A percentile compares a stretch with the other conserved stretches of the same genome.
Evolutionary conservation across 2,888 invertebrate species (phyloP).

Genomic region (Plebejus argus): DNA sequence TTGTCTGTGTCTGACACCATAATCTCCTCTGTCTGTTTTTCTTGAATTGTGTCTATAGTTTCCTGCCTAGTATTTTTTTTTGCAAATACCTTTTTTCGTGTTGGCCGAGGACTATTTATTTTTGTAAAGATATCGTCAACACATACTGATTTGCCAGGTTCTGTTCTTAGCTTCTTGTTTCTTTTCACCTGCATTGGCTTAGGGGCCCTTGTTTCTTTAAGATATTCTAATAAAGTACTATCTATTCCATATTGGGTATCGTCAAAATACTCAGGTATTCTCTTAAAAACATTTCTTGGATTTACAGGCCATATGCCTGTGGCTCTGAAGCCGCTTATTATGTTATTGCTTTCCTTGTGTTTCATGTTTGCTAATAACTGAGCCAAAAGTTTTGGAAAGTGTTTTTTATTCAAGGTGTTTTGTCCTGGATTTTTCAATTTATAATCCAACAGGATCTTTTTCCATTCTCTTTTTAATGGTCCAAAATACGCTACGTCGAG

Average conservation of each 20-base stretch:
- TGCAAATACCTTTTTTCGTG: background rate
- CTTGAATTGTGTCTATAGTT: background rate
- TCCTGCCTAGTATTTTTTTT: background rate
- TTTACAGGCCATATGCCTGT: constrained; percentile 37
- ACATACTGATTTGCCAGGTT: constrained; percentile 16
- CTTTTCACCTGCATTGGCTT: constrained; percentile 21
- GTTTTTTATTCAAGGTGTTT: constrained; percentile 41
- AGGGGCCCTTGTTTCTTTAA: constrained; percentile 13
- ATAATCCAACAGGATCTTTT: constrained; percentile 40
- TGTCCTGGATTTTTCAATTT: constrained; percentile 41
- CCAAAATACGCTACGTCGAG: constrained; percentile 40
- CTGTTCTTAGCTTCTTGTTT: constrained; percentile 19
- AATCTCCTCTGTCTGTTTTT: background rate
- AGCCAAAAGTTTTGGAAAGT: constrained; percentile 40
- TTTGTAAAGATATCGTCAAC: constrained; percentile 6
- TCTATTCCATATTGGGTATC: constrained; percentile 26
- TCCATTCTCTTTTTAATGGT: constrained; percentile 42
- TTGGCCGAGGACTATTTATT: background rate
- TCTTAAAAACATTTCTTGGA: constrained; percentile 34
- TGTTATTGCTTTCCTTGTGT: constrained; percentile 28
- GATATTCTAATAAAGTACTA: constrained; percentile 22
- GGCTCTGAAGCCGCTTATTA: constrained; percentile 41
- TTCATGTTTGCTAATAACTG: constrained; percentile 34
- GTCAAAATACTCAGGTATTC: constrained; percentile 35
- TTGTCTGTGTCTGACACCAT: background rate